These are phyloP conservation scores for Amyelois transitella DNA, from an alignment of 1,140 invertebrate genomes.

Conservation along the genomic window DNA sequence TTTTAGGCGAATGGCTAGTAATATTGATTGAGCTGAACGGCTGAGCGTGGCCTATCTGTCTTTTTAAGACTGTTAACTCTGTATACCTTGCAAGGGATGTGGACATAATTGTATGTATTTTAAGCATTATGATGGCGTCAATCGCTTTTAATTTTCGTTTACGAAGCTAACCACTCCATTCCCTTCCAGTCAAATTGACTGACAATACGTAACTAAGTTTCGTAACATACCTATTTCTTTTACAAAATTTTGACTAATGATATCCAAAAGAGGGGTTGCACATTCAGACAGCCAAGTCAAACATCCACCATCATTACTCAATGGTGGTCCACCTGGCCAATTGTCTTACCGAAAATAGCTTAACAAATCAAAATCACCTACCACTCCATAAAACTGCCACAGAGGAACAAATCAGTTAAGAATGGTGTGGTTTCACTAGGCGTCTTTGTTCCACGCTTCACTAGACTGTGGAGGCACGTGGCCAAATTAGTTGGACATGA, in stretches of 20 bases:
- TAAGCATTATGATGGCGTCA: too few relatives aligned
- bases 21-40: too few relatives aligned
- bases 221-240: neutral
- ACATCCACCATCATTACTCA: neutral
- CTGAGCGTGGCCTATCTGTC: too few relatives aligned
- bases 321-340: conserved; percentile 3
- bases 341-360: conserved; percentile 26
- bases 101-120: too few relatives aligned
- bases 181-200: too few relatives aligned
- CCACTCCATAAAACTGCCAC: conserved; percentile 27
- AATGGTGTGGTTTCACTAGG: neutral
- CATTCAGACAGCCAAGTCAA: neutral
- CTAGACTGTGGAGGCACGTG: neutral
- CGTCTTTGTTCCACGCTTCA: neutral
- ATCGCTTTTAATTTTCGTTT: too few relatives aligned
- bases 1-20: too few relatives aligned
- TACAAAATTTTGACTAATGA: neutral
- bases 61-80: too few relatives aligned
- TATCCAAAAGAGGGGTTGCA: neutral
- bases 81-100: too few relatives aligned
- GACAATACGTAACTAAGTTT: neutral
- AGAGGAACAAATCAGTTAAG: conserved; percentile 29
- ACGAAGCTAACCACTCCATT: too few relatives aligned
- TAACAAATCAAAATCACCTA: conserved; percentile 29
- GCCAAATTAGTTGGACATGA: conserved; percentile 31